Evolutionary conservation across 2,797 vertebrate species (phyloP).

Genomic region (Pygocentrus nattereri): DNA sequence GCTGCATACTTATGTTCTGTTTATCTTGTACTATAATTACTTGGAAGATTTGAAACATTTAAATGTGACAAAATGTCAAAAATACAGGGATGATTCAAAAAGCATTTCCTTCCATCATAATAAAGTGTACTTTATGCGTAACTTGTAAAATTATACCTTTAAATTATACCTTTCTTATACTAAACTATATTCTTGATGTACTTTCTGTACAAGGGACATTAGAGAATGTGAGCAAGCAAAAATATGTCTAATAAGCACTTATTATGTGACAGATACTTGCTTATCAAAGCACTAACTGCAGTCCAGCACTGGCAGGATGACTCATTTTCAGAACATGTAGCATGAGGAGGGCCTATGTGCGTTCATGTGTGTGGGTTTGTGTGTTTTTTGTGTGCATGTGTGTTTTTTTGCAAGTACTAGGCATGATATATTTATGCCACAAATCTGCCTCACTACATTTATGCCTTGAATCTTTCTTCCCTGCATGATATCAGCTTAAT

Average conservation of each 20-base stretch:
- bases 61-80: too few relatives aligned
- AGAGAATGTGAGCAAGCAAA: neutral
- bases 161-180: too few relatives aligned
- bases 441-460: constrained; percentile 41
- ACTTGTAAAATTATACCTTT: too few relatives aligned
- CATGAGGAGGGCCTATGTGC: constrained; percentile 3
- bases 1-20: too few relatives aligned
- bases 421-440: constrained; percentile 44
- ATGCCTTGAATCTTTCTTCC: constrained; percentile 46
- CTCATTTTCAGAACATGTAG: neutral
- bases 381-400: neutral
- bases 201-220: too few relatives aligned
- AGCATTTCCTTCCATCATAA: too few relatives aligned
- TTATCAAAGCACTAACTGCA: neutral
- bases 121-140: too few relatives aligned
- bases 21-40: too few relatives aligned
- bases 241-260: neutral
- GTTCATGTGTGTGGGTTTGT: neutral
- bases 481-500: constrained; percentile 50
- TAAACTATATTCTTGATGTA: too few relatives aligned
- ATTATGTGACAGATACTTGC: neutral
- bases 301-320: neutral
- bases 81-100: too few relatives aligned
- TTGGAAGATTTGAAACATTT: too few relatives aligned
- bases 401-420: neutral